Percentiles rank a stretch among this genome's conserved stretches.
Evolutionary conservation across 2,888 invertebrate species (phyloP).

Genomic region (Cetonia aurata): DNA sequence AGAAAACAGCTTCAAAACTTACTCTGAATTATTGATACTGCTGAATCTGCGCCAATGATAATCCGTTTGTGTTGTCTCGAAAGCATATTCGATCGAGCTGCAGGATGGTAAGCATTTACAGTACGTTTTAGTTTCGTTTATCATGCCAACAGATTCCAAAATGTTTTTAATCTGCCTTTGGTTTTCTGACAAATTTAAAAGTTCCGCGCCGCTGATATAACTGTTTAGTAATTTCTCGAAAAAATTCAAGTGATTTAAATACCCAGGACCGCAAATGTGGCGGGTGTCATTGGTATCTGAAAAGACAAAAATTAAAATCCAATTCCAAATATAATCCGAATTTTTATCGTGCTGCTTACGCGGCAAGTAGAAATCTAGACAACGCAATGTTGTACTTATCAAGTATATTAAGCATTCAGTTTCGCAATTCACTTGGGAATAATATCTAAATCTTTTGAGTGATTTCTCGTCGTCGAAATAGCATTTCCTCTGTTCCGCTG

Average conservation of each 20-base stretch:
- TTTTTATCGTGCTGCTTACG: no score
- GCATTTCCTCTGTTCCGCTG: conserved; percentile 76
- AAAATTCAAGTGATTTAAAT: not conserved
- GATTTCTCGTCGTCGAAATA: conserved; percentile 78
- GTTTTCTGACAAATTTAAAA: conserved; percentile 50
- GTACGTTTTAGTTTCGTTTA: not conserved
- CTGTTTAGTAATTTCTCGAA: not conserved
- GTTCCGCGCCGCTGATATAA: not conserved
- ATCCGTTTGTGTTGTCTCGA: conserved; percentile 64
- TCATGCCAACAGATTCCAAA: not conserved
- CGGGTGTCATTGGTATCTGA: conserved; percentile 62
- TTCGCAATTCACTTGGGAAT: conserved; percentile 81
- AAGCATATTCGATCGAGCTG: conserved; percentile 62
- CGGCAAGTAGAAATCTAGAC: conserved; percentile 81
- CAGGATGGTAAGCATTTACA: conserved; percentile 65
- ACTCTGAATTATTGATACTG: not conserved
- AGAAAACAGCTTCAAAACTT: not conserved
- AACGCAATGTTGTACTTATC: conserved; percentile 73
- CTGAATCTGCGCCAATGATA: conserved; percentile 54
- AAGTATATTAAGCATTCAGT: conserved; percentile 80
- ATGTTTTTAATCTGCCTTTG: not conserved
- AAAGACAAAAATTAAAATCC: not conserved
- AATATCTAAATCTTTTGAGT: conserved; percentile 75
- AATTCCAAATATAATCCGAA: no score
- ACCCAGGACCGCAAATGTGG: conserved; percentile 65